These are phyloP conservation scores for Metalampra italica DNA, from an alignment of 2,888 invertebrate species.

Conservation along the genomic window DNA sequence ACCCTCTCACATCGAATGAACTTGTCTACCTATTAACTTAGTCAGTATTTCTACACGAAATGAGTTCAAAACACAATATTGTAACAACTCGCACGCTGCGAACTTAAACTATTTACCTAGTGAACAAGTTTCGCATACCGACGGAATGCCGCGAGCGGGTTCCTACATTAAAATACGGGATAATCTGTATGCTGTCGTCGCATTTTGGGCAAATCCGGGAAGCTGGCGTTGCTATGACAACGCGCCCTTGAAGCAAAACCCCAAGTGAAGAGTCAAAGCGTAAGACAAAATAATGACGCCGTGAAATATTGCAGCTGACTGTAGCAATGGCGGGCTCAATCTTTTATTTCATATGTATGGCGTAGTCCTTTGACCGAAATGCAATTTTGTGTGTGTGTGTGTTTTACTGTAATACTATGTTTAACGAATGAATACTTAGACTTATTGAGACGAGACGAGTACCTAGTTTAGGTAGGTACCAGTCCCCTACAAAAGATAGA, in stretches of 20 bases:
- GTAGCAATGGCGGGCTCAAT: conserved; percentile 5
- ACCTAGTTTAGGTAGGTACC: too few species aligned
- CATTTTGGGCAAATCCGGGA: conserved; percentile 59
- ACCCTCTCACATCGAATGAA: conserved; percentile 15
- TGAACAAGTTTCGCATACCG: conserved; percentile 58
- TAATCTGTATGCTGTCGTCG: conserved; percentile 50
- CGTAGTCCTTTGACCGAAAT: too few species aligned
- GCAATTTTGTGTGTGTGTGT: too few species aligned
- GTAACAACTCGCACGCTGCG: conserved; percentile 27
- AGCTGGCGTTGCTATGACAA: conserved; percentile 52
- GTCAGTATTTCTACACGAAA: conserved; percentile 23
- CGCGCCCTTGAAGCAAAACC: conserved; percentile 52
- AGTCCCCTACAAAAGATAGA: too few species aligned
- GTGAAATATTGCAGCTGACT: conserved; percentile 3
- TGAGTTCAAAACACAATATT: conserved; percentile 57
- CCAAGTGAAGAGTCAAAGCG: conserved; percentile 46
- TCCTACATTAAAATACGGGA: conserved; percentile 44
- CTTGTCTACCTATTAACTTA: not conserved
- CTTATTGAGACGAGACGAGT: too few species aligned
- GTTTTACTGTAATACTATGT: too few species aligned
- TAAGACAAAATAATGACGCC: conserved; percentile 60
- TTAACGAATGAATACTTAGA: too few species aligned
- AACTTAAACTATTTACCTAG: conserved; percentile 68
- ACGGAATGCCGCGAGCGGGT: conserved; percentile 45
- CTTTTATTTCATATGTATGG: not conserved